Percentiles rank a stretch among this genome's conserved stretches.
phyloP scores from a whole-genome alignment of 2,888 invertebrate species.

The Cephalotes varians region DNA sequence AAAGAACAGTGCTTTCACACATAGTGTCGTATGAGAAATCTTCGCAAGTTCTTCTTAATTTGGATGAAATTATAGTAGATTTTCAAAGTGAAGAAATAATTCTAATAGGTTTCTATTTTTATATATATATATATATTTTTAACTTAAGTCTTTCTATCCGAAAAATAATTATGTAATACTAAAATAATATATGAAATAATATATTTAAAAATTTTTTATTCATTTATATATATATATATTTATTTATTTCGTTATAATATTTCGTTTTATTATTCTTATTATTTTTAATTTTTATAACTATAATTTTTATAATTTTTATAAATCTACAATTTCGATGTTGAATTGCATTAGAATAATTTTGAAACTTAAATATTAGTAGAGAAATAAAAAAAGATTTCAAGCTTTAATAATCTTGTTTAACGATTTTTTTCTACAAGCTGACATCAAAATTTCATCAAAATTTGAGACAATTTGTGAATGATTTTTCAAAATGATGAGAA shows the following conservation, averaged over 20 bases:
- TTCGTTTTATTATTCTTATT: not conserved
- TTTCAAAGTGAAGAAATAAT: not conserved
- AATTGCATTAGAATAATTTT: not conserved
- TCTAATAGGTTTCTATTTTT: not conserved
- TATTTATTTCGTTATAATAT: not conserved
- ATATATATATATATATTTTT: too few species aligned
- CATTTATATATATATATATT: too few species aligned
- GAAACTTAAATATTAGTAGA: not conserved
- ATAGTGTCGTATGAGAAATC: not conserved
- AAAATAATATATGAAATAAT: not conserved
- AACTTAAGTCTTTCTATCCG: too few species aligned
- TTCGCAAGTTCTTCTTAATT: conserved; percentile 1
- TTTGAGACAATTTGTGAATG: not conserved
- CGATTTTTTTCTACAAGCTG: not conserved
- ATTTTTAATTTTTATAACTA: conserved; percentile 1
- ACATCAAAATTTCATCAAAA: conserved; percentile 30
- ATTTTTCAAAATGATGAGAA: not conserved
- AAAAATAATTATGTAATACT: not conserved
- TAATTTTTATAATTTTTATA: too few species aligned
- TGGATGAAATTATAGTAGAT: conserved; percentile 9
- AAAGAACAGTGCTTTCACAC: conserved; percentile 8
- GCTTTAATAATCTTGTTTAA: not conserved
- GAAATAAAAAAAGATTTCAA: not conserved
- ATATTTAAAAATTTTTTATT: not conserved
- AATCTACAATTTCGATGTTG: not conserved